Percentiles rank a stretch among this genome's conserved stretches.
Evolutionary conservation across 2,888 invertebrate species (phyloP).

Genomic region (Eudasyphora cyanicolor): DNA sequence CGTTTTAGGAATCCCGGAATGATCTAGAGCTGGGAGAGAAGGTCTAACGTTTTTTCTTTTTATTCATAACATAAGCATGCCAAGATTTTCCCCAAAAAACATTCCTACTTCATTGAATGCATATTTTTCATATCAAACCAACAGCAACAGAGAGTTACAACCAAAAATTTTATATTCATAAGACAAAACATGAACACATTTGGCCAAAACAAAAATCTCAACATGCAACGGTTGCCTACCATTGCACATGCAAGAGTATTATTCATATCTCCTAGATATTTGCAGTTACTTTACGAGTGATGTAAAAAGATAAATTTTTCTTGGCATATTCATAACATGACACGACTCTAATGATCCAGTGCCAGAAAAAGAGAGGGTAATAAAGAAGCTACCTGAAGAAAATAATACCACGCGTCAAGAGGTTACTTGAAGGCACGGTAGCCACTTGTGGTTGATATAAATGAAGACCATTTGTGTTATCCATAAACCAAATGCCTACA

Average conservation of each 20-base stretch:
- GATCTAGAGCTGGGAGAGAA: no score
- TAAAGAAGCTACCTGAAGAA: neutral
- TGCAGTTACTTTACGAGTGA: no score
- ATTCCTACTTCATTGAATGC: neutral
- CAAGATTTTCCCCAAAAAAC: no score
- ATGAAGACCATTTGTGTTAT: neutral
- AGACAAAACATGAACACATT: neutral
- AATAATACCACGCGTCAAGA: neutral
- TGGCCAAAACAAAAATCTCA: neutral
- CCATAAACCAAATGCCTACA: neutral
- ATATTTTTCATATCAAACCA: neutral
- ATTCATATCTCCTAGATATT: neutral
- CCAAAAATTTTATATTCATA: neutral
- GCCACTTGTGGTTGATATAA: no score
- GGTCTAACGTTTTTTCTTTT: no score
- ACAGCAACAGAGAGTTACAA: neutral
- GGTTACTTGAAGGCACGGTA: neutral
- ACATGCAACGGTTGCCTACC: neutral
- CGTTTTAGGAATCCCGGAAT: constrained; percentile 5
- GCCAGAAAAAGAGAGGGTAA: neutral
- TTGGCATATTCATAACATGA: neutral
- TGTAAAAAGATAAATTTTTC: neutral
- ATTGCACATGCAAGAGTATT: neutral
- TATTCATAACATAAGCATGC: constrained; percentile 1
- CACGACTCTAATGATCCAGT: neutral